These are phyloP conservation scores for Drosophila neocordata DNA, from an alignment of 1,140 invertebrate species.

Conservation along the genomic window DNA sequence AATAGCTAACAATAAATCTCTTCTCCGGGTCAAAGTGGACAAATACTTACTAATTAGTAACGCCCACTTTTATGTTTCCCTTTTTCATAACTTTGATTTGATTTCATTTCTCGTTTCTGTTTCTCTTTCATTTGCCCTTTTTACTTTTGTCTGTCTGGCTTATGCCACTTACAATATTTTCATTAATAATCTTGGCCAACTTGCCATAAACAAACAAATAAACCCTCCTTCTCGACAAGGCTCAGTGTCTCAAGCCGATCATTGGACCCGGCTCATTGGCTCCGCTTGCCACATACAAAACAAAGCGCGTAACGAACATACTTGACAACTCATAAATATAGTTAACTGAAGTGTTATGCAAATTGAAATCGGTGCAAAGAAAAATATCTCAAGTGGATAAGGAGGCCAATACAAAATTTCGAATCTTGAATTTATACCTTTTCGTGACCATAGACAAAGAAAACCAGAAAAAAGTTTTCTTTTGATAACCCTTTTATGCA, in stretches of 20 bases:
- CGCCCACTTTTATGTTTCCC: slow-evolving; percentile 54
- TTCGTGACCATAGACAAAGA: background rate
- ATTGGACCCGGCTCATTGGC: background rate
- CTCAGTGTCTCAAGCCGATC: background rate
- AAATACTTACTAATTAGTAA: slow-evolving; percentile 55
- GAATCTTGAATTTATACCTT: slow-evolving; percentile 3
- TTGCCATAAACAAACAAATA: background rate
- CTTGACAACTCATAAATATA: slow-evolving; percentile 7
- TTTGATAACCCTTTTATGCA: background rate
- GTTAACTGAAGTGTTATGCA: slow-evolving; percentile 10
- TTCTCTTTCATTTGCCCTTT: background rate
- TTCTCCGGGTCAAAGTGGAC: slow-evolving; percentile 49
- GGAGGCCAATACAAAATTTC: background rate
- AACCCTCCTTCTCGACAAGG: slow-evolving; percentile 1
- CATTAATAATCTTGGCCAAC: no score
- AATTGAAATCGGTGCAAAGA: background rate
- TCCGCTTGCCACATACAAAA: background rate
- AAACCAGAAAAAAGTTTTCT: background rate
- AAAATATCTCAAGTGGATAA: background rate
- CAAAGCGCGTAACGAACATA: background rate
- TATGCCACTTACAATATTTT: background rate
- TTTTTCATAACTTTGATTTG: slow-evolving; percentile 12
- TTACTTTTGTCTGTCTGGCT: background rate
- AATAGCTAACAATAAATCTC: slow-evolving; percentile 43
- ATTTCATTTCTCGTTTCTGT: slow-evolving; percentile 17